These are phyloP conservation scores for Cyprinodon diabolis DNA, from an alignment of 2,797 vertebrate species.

Conservation along the genomic window DNA sequence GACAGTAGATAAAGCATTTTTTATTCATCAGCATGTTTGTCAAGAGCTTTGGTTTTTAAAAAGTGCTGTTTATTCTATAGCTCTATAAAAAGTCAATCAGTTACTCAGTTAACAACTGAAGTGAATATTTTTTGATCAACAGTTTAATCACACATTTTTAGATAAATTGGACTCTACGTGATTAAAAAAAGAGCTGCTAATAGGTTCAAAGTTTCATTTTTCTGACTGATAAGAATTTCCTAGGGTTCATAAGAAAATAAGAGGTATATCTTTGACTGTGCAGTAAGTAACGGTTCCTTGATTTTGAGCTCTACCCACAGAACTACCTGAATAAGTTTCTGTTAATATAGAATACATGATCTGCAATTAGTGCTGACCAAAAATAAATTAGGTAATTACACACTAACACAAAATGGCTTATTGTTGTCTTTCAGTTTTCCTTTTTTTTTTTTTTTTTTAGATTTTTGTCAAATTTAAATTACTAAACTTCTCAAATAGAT, in stretches of 20 bases:
- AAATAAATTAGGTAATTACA: not conserved
- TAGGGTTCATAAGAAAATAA: not conserved
- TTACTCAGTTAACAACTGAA: constrained; percentile 54
- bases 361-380: not conserved
- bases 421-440: not conserved
- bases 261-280: not conserved
- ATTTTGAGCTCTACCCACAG: not conserved
- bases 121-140: constrained; percentile 45
- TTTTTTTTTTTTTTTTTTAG: not conserved
- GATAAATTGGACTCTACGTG: constrained; percentile 17
- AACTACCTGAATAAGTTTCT: not conserved
- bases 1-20: constrained; percentile 42
- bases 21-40: constrained; percentile 63
- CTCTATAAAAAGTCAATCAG: constrained; percentile 46
- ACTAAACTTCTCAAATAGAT: too few relatives aligned
- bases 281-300: not conserved
- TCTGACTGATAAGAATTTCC: not conserved
- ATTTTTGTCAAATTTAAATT: too few relatives aligned
- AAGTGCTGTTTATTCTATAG: constrained; percentile 55
- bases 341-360: too few relatives aligned
- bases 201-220: not conserved
- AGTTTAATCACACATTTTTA: constrained; percentile 48
- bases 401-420: not conserved
- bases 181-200: constrained; percentile 9
- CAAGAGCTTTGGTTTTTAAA: constrained; percentile 60